These are phyloP conservation scores for Saccostrea echinata DNA, from an alignment of 1,140 invertebrate genomes.

Conservation along the genomic window DNA sequence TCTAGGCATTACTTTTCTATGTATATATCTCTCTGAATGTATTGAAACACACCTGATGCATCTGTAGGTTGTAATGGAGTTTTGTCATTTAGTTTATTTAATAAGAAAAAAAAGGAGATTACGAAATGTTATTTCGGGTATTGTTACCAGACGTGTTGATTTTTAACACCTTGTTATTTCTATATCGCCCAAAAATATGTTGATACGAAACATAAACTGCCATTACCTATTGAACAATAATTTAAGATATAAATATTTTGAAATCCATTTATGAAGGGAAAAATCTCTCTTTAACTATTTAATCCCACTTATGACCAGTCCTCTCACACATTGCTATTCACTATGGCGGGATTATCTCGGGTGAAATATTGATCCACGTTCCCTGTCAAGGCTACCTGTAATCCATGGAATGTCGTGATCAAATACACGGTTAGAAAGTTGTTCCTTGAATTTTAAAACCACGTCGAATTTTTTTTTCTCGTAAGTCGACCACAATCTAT, in stretches of 20 bases:
- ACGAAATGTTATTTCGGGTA: no score
- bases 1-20: no score
- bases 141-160: neutral
- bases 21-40: no score
- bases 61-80: no score
- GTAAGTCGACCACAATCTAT: neutral
- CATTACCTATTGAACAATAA: slow-evolving; percentile 2
- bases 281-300: slow-evolving; percentile 10
- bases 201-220: neutral
- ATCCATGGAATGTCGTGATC: neutral
- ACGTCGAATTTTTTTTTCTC: neutral
- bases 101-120: no score
- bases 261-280: slow-evolving; percentile 9
- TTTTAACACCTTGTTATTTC: neutral
- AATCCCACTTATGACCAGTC: slow-evolving; percentile 4
- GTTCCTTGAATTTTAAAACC: neutral
- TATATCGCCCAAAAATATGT: neutral
- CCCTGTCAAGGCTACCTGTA: neutral
- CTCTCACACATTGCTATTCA: neutral
- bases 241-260: slow-evolving; percentile 18
- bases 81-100: no score
- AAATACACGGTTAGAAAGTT: no score
- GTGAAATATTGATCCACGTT: slow-evolving; percentile 16
- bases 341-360: slow-evolving; percentile 1
- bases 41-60: no score